Conservation (phyloP, 1,140 invertebrate genomes). For the Penaeus vannamei region DNA sequence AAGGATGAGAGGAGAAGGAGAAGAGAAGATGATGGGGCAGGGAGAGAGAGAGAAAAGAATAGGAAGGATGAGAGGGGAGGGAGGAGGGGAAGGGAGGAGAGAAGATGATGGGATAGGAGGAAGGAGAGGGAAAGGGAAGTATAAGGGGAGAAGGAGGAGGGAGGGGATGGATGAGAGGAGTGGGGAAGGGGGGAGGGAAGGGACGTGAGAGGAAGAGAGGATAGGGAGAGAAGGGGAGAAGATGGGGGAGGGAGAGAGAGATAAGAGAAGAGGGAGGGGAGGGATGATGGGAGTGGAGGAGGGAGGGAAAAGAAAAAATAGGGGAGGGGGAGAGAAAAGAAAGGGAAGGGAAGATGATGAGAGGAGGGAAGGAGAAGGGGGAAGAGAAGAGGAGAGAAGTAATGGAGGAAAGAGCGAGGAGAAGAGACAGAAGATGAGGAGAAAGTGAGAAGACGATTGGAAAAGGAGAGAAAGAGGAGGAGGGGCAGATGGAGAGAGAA, state of each 20-base stretch:
- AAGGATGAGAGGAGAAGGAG: background rate
- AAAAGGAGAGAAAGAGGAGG: too few relatives aligned
- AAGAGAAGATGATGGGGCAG: background rate
- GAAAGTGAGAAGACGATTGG: background rate
- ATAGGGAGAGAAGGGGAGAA: background rate
- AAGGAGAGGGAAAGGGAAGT: background rate
- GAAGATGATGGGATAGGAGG: background rate
- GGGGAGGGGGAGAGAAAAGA: background rate
- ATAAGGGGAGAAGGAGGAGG: background rate
- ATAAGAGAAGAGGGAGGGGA: background rate
- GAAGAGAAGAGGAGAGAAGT: background rate
- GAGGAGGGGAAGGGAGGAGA: too few relatives aligned
- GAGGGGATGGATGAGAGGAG: background rate
- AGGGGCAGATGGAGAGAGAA: too few relatives aligned
- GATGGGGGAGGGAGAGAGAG: constrained; percentile 17
- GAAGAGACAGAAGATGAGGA: background rate
- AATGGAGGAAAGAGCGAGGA: background rate
- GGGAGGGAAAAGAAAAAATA: background rate
- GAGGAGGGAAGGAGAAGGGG: background rate
- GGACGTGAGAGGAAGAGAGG: background rate
- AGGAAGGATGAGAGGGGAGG: background rate
- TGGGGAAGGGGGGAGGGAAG: background rate
- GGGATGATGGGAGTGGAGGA: background rate
- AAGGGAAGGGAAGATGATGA: background rate
- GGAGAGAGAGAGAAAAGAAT: background rate